phyloP scores from a whole-genome alignment of 1,140 invertebrate species.

The Brachionus plicatilis region DNA sequence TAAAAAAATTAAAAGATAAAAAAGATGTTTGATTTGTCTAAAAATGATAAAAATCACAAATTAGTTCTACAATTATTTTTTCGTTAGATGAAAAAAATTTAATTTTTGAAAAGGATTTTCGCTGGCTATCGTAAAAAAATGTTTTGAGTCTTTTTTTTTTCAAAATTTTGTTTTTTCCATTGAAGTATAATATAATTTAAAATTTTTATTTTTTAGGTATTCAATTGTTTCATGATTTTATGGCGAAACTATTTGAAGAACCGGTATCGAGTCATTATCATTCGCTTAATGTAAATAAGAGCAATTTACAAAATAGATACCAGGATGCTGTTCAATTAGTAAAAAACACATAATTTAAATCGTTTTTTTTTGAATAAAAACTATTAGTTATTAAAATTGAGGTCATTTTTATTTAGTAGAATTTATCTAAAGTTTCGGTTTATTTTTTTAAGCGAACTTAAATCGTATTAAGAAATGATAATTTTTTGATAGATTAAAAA shows the following conservation, averaged over 20 bases:
- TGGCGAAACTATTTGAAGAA: conserved; percentile 34
- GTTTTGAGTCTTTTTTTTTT: background rate
- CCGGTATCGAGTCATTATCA: conserved; percentile 29
- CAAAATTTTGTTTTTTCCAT: background rate
- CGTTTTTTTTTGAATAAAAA: background rate
- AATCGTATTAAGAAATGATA: background rate
- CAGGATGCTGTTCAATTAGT: background rate
- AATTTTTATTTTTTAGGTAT: background rate
- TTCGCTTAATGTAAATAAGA: conserved; percentile 38
- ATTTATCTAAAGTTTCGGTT: background rate
- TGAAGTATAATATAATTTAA: background rate
- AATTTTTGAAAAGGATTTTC: background rate
- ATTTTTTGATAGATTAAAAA: background rate
- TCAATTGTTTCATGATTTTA: conserved; percentile 31
- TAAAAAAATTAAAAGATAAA: too few relatives aligned
- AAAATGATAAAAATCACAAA: too few relatives aligned
- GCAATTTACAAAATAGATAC: conserved; percentile 16
- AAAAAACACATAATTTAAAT: background rate
- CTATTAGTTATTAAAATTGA: background rate
- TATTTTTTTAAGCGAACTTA: background rate
- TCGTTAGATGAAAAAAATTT: background rate
- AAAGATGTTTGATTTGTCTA: too few relatives aligned
- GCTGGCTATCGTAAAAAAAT: too few relatives aligned
- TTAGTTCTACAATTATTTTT: background rate
- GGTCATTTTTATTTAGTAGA: background rate